Evolutionary conservation across 64 coral and sea anemone species (phyloP).

Genomic region (Platygyra sinensis): DNA sequence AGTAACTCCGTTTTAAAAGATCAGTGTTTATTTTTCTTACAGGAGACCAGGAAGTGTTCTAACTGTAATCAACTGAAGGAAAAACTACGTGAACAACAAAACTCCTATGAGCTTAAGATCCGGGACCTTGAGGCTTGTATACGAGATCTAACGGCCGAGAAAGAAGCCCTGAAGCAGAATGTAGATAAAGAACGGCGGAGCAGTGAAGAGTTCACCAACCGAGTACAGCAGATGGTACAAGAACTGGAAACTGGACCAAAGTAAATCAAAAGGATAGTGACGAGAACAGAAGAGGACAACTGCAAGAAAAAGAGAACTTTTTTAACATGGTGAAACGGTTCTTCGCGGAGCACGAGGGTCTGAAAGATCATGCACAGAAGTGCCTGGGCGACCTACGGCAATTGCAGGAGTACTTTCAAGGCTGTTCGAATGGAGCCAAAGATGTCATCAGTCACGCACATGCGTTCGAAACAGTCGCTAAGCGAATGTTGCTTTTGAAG

Average conservation of each 20-base stretch:
- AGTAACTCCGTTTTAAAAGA: no score
- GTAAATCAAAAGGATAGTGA: not conserved
- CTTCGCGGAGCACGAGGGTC: not conserved
- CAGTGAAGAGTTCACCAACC: slow-evolving; percentile 23
- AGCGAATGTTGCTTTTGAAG: slow-evolving; percentile 16
- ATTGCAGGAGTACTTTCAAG: not conserved
- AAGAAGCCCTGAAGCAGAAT: not conserved
- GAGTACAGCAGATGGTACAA: slow-evolving; percentile 26
- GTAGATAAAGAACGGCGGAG: not conserved
- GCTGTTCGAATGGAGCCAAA: slow-evolving; percentile 18
- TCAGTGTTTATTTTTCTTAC: not conserved
- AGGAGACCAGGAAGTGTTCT: not conserved
- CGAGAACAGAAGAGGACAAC: not conserved
- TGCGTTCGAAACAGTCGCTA: not conserved
- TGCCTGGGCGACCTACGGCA: slow-evolving; percentile 16
- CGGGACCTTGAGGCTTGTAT: slow-evolving; percentile 37
- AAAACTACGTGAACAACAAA: not conserved
- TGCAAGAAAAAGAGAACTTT: slow-evolving; percentile 3
- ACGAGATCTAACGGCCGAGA: slow-evolving; percentile 21
- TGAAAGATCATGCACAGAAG: slow-evolving; percentile 1
- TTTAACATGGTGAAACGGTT: slow-evolving; percentile 38
- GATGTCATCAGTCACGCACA: slow-evolving; percentile 12
- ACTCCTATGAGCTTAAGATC: not conserved
- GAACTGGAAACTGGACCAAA: slow-evolving; percentile 1
- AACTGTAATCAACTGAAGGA: slow-evolving; percentile 10